These are phyloP conservation scores for Pomatostomus ruficeps DNA, from an alignment of 2,113 vertebrate genomes.

Conservation along the genomic window DNA sequence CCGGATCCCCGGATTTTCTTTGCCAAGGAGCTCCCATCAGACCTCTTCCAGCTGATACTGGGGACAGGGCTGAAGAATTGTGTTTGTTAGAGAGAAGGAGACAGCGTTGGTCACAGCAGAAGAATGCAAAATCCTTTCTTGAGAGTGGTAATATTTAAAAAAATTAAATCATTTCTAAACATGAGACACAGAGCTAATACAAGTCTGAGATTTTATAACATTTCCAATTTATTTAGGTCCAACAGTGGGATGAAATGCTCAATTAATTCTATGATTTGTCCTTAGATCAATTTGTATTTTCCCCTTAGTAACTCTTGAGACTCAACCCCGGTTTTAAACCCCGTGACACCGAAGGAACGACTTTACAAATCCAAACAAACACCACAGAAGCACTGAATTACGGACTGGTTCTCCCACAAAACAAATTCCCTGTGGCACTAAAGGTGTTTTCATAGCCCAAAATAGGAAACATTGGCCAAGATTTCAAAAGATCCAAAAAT, in stretches of 20 bases:
- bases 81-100: conserved; percentile 31
- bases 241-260: background rate
- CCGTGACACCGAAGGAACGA: background rate
- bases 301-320: background rate
- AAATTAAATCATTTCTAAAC: background rate
- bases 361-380: background rate
- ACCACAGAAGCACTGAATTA: background rate
- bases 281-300: background rate
- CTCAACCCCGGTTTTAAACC: background rate
- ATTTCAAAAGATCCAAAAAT: conserved; percentile 11
- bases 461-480: background rate
- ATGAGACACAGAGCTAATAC: background rate
- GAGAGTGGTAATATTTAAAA: background rate
- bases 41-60: conserved; percentile 83
- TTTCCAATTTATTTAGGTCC: background rate
- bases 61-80: conserved; percentile 81
- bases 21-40: conserved; percentile 78
- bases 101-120: background rate
- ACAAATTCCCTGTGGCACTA: background rate
- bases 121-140: conserved; percentile 11
- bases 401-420: background rate
- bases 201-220: background rate
- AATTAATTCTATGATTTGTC: background rate
- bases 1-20: conserved; percentile 80
- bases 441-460: background rate